A percentile compares a stretch with the other conserved stretches of the same genome.
Conservation (phyloP, 2,888 invertebrate species). For the Alviniconcha strummeri region DNA sequence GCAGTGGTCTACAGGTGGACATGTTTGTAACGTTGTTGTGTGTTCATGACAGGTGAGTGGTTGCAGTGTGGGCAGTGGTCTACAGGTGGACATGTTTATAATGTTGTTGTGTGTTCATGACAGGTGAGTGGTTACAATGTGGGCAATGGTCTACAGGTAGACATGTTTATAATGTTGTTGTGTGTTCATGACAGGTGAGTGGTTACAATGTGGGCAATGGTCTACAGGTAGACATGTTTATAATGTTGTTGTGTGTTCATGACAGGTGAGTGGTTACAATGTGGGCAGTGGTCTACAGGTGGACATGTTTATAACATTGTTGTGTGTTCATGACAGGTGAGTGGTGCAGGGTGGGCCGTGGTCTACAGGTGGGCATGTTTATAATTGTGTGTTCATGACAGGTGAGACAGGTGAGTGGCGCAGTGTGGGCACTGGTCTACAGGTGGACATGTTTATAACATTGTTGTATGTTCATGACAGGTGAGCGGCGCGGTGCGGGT, state of each 20-base stretch:
- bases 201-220: slow-evolving; percentile 50
- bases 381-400: slow-evolving; percentile 28
- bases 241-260: background rate
- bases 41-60: too few species aligned
- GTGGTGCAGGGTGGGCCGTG: background rate
- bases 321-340: background rate
- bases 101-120: too few species aligned
- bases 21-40: too few species aligned
- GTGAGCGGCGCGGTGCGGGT: slow-evolving; percentile 56
- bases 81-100: background rate
- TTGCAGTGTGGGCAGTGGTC: too few species aligned
- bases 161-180: background rate
- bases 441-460: background rate
- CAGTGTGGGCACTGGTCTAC: background rate
- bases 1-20: too few species aligned
- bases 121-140: background rate
- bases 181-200: slow-evolving; percentile 44
- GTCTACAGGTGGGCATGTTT: background rate
- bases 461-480: slow-evolving; percentile 24
- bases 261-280: slow-evolving; percentile 57
- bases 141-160: too few species aligned
- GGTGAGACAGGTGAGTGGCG: slow-evolving; percentile 41
- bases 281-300: slow-evolving; percentile 46
- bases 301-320: slow-evolving; percentile 32
- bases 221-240: background rate